A percentile compares a stretch with the other conserved stretches of the same genome.
These are phyloP conservation scores for Lagopus muta DNA, from an alignment of 2,113 vertebrate genomes.

Conservation along the genomic window DNA sequence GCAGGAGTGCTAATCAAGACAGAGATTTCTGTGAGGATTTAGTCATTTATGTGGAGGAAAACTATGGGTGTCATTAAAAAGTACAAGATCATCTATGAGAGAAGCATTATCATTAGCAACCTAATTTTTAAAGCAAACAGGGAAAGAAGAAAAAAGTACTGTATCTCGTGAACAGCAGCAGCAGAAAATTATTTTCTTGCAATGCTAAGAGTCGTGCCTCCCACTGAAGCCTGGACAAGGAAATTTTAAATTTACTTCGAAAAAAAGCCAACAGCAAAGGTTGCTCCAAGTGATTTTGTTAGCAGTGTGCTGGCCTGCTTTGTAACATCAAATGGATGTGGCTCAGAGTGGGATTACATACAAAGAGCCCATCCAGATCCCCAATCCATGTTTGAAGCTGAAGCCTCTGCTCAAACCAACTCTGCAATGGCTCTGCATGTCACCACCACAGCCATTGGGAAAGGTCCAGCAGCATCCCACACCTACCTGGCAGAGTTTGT, in stretches of 20 bases:
- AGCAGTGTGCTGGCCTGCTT: slow-evolving; percentile 9
- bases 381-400: neutral
- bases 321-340: slow-evolving; percentile 12
- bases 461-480: neutral
- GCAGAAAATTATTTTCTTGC: slow-evolving; percentile 45
- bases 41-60: slow-evolving; percentile 85
- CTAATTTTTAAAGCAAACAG: slow-evolving; percentile 82
- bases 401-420: slow-evolving; percentile 15
- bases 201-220: slow-evolving; percentile 38
- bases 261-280: neutral
- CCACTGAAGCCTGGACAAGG: slow-evolving; percentile 41
- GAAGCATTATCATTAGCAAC: slow-evolving; percentile 81
- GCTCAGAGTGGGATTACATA: neutral
- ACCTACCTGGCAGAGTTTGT: neutral
- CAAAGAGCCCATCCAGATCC: slow-evolving; percentile 29
- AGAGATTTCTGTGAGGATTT: slow-evolving; percentile 84
- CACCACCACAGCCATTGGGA: neutral
- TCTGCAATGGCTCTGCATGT: neutral
- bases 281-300: neutral
- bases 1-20: slow-evolving; percentile 88
- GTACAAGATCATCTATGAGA: slow-evolving; percentile 83
- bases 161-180: slow-evolving; percentile 66
- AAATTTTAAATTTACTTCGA: slow-evolving; percentile 37
- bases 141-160: slow-evolving; percentile 62
- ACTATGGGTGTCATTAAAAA: slow-evolving; percentile 85